Percentiles rank a stretch among this genome's conserved stretches.
Evolutionary conservation across 2,888 invertebrate genomes (phyloP).

Genomic region (Coronaproctus castanopsis): DNA sequence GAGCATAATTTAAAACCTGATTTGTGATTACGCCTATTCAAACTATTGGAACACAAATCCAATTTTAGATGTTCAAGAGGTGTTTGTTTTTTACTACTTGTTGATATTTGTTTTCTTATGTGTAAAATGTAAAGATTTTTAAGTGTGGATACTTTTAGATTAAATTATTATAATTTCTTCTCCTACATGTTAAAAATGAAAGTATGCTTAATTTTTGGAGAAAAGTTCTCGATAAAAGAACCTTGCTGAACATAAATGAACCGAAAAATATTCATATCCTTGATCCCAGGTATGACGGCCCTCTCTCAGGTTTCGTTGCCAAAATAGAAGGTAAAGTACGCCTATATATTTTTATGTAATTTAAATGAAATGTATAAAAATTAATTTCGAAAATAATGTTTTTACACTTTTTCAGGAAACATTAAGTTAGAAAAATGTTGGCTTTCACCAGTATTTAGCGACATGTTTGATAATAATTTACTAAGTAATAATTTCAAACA

Average conservation of each 20-base stretch:
- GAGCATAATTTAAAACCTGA: too few species aligned
- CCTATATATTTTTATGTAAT: not conserved
- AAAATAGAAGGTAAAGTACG: conserved; percentile 2
- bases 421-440: conserved; percentile 14
- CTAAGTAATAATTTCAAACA: conserved; percentile 12
- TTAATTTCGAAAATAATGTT: not conserved
- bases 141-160: too few species aligned
- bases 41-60: too few species aligned
- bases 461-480: conserved; percentile 12
- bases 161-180: too few species aligned
- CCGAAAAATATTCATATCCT: not conserved
- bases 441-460: conserved; percentile 7
- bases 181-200: conserved; percentile 16
- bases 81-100: too few species aligned
- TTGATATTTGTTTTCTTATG: not conserved
- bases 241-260: conserved; percentile 10
- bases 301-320: conserved; percentile 13
- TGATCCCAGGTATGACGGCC: conserved; percentile 10
- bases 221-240: conserved; percentile 28
- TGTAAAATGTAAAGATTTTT: too few species aligned
- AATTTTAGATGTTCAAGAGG: too few species aligned
- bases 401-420: conserved; percentile 7
- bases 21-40: too few species aligned
- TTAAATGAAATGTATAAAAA: too few species aligned
- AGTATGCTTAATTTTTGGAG: conserved; percentile 60